Evolutionary conservation across 2,797 vertebrate genomes (phyloP), one percentile per base, ranked within the genome.

Genomic region (Atherinosoma microstoma): DNA sequence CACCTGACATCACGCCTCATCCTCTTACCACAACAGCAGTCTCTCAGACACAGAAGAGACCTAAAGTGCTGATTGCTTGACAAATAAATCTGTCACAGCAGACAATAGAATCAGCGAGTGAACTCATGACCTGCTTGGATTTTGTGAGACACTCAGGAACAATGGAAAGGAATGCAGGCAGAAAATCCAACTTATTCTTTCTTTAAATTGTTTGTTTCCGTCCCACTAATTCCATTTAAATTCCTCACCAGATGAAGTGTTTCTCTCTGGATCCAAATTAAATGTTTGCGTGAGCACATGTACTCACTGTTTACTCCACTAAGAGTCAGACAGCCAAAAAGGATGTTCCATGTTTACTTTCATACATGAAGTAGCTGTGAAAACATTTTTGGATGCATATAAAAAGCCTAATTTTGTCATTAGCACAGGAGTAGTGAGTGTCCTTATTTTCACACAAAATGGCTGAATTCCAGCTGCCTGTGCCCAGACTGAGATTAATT

Each of bases 401-500:
- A 32, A 64, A 70, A 70, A 60, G 30, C 8, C 24, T 45, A 0
- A 2, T 84, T 75, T 79, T 72, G 47, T 80, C 29, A 47, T 30
- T 40, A 45, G 34, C 45, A 16, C 54, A 11, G 20, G 29, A 64
- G 34, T 60, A 61, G 30, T 60, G 45, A 5, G 24, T 64, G 20
- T 76, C 51, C 65, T 54, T 80, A 32, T 75, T 86, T 84, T 75
- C 47, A 62, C 34, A 61, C 74, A 62, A 80, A 82, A 80, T 83
- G 79, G 79, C 79, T 82, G 68, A 79, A 80, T 69, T 85, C 86
- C 85, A 90, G 60, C 59, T 58, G 15, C 70, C 60, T 74, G 58
- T 74, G 63, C 57, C 32, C 76, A 80, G 59, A 82, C 67, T 70
- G 54, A 87, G 83, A 87, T 63, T 80, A 83, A 84, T 87, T 87